Conservation (phyloP, 2,113 vertebrate genomes). For the Anarhynchus alexandrinus region DNA sequence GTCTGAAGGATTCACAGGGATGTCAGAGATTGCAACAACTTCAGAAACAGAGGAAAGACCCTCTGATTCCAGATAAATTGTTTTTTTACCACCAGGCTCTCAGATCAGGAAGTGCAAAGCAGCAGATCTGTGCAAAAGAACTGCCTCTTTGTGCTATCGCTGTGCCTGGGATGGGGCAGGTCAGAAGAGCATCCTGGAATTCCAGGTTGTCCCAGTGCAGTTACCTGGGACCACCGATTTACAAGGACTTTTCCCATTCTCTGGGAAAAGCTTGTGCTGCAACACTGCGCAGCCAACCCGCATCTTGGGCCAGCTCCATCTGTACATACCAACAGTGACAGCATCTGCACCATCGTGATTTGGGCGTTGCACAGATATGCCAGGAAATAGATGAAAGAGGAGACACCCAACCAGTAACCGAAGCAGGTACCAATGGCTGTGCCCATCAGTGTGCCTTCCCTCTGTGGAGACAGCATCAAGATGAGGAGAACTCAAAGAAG, state of each 20-base stretch:
- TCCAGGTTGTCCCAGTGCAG: background rate
- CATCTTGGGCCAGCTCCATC: background rate
- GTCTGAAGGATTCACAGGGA: background rate
- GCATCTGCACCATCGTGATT: constrained; percentile 97
- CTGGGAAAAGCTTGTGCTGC: background rate
- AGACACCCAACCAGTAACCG: constrained; percentile 95
- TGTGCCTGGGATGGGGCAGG: background rate
- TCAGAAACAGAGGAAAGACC: background rate
- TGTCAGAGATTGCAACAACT: background rate
- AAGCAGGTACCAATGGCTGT: constrained; percentile 98
- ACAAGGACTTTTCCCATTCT: background rate
- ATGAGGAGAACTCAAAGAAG: background rate
- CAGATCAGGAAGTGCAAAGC: background rate
- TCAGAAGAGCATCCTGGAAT: background rate
- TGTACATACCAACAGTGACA: constrained; percentile 87
- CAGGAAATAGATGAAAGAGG: constrained; percentile 94
- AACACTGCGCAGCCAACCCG: background rate
- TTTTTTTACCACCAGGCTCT: background rate
- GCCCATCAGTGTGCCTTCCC: constrained; percentile 98
- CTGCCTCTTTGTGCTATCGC: fast-evolving
- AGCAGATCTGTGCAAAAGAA: background rate
- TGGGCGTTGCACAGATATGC: constrained; percentile 95
- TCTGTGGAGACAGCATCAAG: constrained; percentile 72
- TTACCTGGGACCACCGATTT: background rate
- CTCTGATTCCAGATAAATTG: background rate